Evolutionary conservation across 2,888 invertebrate genomes (phyloP).

Genomic region (Apoderus coryli): DNA sequence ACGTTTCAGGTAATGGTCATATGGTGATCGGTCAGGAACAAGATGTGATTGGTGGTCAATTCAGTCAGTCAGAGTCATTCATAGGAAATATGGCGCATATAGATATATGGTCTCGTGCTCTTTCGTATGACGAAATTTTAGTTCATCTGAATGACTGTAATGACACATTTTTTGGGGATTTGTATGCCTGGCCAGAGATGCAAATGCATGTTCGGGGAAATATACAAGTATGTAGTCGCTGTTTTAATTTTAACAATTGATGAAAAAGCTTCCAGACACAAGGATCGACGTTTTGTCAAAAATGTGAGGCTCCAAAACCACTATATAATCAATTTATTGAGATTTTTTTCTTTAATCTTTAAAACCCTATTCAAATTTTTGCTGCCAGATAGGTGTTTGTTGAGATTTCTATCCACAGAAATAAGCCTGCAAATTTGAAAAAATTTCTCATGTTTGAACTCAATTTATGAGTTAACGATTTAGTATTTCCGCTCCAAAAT

Average conservation of each 20-base stretch:
- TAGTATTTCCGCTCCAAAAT: no score
- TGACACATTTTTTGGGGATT: conserved; percentile 37
- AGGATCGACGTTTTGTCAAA: conserved; percentile 40
- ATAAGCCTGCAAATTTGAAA: no score
- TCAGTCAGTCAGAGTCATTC: conserved; percentile 51
- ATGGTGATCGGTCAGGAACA: conserved; percentile 57
- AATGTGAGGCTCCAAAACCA: conserved; percentile 32
- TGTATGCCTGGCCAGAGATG: conserved; percentile 48
- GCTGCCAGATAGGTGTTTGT: neutral
- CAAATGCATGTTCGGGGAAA: conserved; percentile 38
- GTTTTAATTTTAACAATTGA: conserved; percentile 3
- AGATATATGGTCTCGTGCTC: conserved; percentile 42
- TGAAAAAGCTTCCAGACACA: neutral
- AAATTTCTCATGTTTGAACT: no score
- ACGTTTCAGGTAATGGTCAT: conserved; percentile 41
- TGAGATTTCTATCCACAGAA: no score
- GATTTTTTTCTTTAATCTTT: conserved; percentile 2
- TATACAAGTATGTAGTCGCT: conserved; percentile 37
- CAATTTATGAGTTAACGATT: no score
- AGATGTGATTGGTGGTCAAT: conserved; percentile 44
- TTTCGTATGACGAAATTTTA: conserved; percentile 33
- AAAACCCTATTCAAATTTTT: no score
- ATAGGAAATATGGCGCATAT: conserved; percentile 45
- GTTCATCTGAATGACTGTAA: conserved; percentile 32
- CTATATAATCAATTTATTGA: conserved; percentile 35